Conservation (phyloP, 92 coral and sea anemone genomes). For the Anthopleura xanthogrammica region DNA sequence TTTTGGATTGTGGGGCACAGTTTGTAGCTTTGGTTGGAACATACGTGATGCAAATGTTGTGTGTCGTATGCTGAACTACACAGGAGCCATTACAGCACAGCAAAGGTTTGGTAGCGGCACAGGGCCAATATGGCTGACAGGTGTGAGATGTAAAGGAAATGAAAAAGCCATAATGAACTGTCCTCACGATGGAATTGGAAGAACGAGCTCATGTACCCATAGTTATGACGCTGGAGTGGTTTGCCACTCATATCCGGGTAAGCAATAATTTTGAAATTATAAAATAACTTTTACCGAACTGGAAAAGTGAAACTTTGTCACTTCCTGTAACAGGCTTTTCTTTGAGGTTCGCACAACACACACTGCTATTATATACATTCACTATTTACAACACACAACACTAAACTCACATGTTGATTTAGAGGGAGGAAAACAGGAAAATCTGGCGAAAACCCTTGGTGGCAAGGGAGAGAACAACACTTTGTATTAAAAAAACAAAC, state of each 20-base stretch:
- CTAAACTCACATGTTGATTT: too few relatives aligned
- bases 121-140: conserved; percentile 20
- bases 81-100: conserved; percentile 8
- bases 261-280: too few relatives aligned
- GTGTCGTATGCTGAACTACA: conserved; percentile 7
- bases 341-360: too few relatives aligned
- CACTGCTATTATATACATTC: too few relatives aligned
- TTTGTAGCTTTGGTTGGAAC: conserved; percentile 16
- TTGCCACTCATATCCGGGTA: conserved; percentile 12
- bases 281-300: too few relatives aligned
- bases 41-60: conserved; percentile 11
- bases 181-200: not conserved
- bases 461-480: too few relatives aligned
- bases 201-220: not conserved
- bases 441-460: too few relatives aligned
- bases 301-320: too few relatives aligned
- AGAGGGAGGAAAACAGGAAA: too few relatives aligned
- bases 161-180: not conserved
- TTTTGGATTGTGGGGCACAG: not conserved
- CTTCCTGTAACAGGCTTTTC: too few relatives aligned
- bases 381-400: too few relatives aligned
- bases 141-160: not conserved
- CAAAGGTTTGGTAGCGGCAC: conserved; percentile 18
- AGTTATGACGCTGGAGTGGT: conserved; percentile 17
- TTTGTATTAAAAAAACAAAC: too few relatives aligned